Conservation (phyloP, 2,888 invertebrate genomes). For the Drosophila neutralis region DNA sequence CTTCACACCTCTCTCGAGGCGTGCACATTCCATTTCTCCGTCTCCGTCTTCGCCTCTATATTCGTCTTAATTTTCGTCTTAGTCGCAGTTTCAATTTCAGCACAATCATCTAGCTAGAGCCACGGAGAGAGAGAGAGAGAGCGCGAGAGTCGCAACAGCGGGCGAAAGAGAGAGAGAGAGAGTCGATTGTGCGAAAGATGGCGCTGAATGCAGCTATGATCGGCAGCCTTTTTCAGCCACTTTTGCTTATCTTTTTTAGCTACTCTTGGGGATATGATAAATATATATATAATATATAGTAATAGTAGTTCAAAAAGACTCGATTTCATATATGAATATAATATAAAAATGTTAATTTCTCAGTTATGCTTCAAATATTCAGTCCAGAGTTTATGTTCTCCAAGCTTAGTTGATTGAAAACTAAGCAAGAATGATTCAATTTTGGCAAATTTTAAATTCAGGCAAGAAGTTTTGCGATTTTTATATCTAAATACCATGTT, state of each 20-base stretch:
- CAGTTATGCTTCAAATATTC: neutral
- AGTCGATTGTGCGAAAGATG: constrained; percentile 2
- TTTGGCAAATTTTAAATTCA: neutral
- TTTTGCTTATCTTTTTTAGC: neutral
- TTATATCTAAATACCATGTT: neutral
- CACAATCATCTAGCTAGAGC: constrained; percentile 35
- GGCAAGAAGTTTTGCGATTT: neutral
- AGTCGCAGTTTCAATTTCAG: constrained; percentile 21
- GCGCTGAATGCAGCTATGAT: constrained; percentile 58
- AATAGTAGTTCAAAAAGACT: neutral
- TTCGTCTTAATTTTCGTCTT: constrained; percentile 1
- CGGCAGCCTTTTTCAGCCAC: constrained; percentile 44
- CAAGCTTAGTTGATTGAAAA: no score
- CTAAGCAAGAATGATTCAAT: no score
- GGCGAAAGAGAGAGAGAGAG: neutral
- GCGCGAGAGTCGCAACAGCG: neutral
- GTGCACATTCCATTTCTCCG: constrained; percentile 18
- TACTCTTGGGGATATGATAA: neutral
- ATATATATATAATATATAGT: neutral
- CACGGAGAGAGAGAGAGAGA: neutral
- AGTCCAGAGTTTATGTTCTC: neutral
- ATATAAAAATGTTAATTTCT: neutral
- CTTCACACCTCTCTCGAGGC: constrained; percentile 64
- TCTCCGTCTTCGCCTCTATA: neutral
- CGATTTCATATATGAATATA: neutral